phyloP scores from a whole-genome alignment of 35 echinoderm and acorn worm genomes.

The Patiria miniata region DNA sequence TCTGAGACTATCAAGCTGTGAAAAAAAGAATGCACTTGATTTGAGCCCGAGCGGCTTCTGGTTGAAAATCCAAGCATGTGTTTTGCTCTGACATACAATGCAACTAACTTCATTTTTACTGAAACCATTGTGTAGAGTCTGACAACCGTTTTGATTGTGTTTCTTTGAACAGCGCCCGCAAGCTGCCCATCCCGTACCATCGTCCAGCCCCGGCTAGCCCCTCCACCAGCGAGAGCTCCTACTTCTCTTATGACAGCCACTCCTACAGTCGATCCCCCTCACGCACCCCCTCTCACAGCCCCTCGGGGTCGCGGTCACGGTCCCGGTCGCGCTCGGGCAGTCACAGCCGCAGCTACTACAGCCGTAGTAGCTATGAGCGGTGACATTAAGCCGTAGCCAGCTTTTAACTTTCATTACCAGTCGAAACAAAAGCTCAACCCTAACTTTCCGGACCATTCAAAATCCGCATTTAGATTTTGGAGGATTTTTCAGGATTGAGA shows the following conservation, averaged over 20 bases:
- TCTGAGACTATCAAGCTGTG: too few species aligned
- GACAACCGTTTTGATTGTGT: not conserved
- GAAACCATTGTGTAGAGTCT: not conserved
- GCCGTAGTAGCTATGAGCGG: conserved; percentile 31
- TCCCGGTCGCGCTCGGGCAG: conserved; percentile 12
- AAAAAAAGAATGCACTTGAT: too few species aligned
- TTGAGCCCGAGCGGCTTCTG: too few species aligned
- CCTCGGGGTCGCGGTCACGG: not conserved
- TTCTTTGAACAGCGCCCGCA: conserved; percentile 66
- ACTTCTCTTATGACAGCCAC: conserved; percentile 22
- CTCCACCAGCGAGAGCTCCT: conserved; percentile 50
- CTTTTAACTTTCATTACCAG: too few species aligned
- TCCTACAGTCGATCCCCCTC: conserved; percentile 39
- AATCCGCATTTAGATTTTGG: too few species aligned
- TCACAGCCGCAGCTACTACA: conserved; percentile 42
- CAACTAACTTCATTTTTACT: too few species aligned
- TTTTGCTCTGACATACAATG: too few species aligned
- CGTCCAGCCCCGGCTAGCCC: conserved; percentile 45
- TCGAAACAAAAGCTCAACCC: too few species aligned
- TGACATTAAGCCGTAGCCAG: not conserved
- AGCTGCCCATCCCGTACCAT: conserved; percentile 87
- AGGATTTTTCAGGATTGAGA: too few species aligned
- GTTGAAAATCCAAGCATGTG: too few species aligned
- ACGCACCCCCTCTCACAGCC: not conserved
- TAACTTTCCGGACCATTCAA: too few species aligned